Percentiles rank a stretch among this genome's conserved stretches.
These are phyloP conservation scores for Meloidogyne floridensis DNA, from an alignment of 1,140 invertebrate genomes.

Conservation along the genomic window DNA sequence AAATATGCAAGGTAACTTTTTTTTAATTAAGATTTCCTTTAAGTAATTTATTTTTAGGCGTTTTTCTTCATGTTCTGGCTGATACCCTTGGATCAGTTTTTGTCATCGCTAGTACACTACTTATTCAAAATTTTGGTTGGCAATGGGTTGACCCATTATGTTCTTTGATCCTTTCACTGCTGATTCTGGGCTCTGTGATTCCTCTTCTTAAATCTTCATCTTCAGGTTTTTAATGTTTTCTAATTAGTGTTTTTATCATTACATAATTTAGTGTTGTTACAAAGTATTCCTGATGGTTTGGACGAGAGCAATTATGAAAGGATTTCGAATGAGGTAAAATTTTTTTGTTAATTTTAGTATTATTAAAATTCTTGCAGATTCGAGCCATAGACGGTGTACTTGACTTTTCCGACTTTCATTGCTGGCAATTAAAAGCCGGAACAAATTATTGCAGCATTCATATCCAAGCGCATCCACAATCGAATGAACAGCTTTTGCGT, in stretches of 20 bases:
- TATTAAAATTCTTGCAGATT: conserved; percentile 39
- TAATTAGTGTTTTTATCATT: conserved; percentile 67
- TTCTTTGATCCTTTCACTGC: conserved; percentile 72
- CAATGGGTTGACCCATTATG: conserved; percentile 74
- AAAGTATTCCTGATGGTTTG: conserved; percentile 57
- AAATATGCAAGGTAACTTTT: conserved; percentile 71
- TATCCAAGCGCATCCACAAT: conserved; percentile 48
- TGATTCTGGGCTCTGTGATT: conserved; percentile 71
- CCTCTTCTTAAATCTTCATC: conserved; percentile 61
- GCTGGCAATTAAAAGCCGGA: conserved; percentile 62
- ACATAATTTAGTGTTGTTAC: conserved; percentile 66
- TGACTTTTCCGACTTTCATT: conserved; percentile 52
- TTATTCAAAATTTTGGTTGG: conserved; percentile 73
- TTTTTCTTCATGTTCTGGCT: conserved; percentile 73
- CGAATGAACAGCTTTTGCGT: conserved; percentile 55
- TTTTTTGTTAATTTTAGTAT: background rate
- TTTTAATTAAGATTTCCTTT: conserved; percentile 38
- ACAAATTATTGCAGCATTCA: conserved; percentile 55
- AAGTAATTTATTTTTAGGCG: conserved; percentile 67
- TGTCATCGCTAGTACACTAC: conserved; percentile 72
- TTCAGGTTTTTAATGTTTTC: background rate
- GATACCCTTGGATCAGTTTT: conserved; percentile 74
- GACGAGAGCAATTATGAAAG: conserved; percentile 39
- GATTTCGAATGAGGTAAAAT: conserved; percentile 44
- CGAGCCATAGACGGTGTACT: conserved; percentile 55